Conservation (phyloP, 2,797 vertebrate species). For the Crocodylus rhombifer region DNA sequence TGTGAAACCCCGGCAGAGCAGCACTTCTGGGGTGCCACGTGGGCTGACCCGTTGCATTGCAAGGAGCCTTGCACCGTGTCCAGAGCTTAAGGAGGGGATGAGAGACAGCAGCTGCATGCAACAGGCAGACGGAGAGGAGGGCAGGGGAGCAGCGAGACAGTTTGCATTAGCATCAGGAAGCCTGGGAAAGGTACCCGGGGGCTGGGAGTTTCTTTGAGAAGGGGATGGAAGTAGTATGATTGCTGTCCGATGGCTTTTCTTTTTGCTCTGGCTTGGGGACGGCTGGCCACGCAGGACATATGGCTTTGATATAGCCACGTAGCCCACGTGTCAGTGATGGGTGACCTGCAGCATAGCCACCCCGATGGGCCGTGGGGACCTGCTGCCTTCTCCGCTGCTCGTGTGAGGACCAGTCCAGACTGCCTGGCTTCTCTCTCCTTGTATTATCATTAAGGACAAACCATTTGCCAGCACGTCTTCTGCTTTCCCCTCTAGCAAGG, state of each 20-base stretch:
- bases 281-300: neutral
- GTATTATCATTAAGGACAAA: conserved; percentile 28
- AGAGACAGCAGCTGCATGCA: neutral
- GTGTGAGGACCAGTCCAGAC: conserved; percentile 30
- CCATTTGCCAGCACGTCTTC: conserved; percentile 30
- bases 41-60: too few species aligned
- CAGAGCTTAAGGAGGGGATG: too few species aligned
- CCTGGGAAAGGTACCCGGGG: fast-evolving
- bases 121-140: fast-evolving
- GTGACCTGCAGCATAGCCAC: too few species aligned
- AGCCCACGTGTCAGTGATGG: too few species aligned
- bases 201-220: neutral
- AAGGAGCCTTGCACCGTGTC: too few species aligned
- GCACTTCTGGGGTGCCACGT: too few species aligned
- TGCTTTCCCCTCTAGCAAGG: neutral
- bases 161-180: neutral
- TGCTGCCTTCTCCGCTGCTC: conserved; percentile 26
- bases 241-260: neutral
- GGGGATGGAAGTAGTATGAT: fast-evolving
- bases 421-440: conserved; percentile 27
- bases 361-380: too few species aligned
- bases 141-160: fast-evolving
- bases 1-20: too few species aligned
- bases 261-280: neutral
- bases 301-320: too few species aligned